Conservation (phyloP, 2,797 vertebrate genomes). For the Graptemys geographica region DNA sequence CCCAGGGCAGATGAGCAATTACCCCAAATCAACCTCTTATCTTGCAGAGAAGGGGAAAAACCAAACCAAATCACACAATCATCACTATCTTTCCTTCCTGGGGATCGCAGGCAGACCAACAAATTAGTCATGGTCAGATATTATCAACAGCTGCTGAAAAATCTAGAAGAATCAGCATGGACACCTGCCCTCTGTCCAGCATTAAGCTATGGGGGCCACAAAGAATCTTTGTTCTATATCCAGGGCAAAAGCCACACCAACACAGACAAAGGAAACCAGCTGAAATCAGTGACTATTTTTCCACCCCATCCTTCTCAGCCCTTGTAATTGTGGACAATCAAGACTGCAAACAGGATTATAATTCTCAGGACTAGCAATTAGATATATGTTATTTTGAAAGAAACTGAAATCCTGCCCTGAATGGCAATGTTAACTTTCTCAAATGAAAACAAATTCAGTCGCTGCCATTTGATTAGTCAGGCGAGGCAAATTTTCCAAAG, state of each 20-base stretch:
- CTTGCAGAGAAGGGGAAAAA: not conserved
- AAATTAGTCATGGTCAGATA: not conserved
- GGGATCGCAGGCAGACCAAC: accelerated
- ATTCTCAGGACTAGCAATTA: not conserved
- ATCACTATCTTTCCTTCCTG: not conserved
- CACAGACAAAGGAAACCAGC: not conserved
- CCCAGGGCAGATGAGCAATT: not conserved
- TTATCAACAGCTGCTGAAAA: not conserved
- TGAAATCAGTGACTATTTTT: not conserved
- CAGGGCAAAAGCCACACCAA: not conserved
- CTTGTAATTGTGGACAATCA: not conserved
- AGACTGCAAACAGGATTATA: not conserved
- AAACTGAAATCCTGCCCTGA: not conserved
- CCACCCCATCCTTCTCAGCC: not conserved
- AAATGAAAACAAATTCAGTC: not conserved
- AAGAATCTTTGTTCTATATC: not conserved
- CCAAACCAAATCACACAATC: not conserved
- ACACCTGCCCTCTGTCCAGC: not conserved
- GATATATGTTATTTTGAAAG: not conserved
- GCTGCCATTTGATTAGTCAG: not conserved
- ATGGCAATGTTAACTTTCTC: not conserved
- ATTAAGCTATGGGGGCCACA: not conserved
- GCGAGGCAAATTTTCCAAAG: not conserved
- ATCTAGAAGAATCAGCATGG: not conserved
- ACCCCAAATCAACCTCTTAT: not conserved